Evolutionary conservation across 1,140 invertebrate genomes (phyloP).

Genomic region (Cotesia chilonis): DNA sequence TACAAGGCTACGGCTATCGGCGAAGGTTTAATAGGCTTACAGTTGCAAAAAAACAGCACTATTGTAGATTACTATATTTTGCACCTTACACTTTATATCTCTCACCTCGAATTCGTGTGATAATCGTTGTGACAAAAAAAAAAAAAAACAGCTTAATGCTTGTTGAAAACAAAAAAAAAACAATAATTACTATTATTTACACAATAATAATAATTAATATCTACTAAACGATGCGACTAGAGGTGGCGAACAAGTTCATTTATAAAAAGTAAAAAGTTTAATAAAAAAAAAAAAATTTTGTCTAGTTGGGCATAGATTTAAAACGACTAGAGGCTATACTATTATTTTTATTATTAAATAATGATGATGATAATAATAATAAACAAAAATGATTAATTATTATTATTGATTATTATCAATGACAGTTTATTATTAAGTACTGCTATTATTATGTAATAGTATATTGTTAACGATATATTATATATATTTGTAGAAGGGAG

Average conservation of each 20-base stretch:
- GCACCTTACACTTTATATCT: slow-evolving; percentile 57
- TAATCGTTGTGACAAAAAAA: slow-evolving; percentile 28
- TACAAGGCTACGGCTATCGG: slow-evolving; percentile 37
- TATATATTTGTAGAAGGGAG: too few species aligned
- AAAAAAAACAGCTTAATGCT: background rate
- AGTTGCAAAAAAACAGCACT: slow-evolving; percentile 59
- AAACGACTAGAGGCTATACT: slow-evolving; percentile 65
- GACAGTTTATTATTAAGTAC: too few species aligned
- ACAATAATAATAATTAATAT: slow-evolving; percentile 6
- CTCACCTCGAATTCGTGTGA: slow-evolving; percentile 35
- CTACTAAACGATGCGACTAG: slow-evolving; percentile 48
- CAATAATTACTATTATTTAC: too few species aligned
- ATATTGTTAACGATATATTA: too few species aligned
- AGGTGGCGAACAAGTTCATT: slow-evolving; percentile 37
- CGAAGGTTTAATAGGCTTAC: slow-evolving; percentile 54
- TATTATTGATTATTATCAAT: slow-evolving; percentile 43
- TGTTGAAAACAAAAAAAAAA: background rate
- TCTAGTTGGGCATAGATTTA: slow-evolving; percentile 61
- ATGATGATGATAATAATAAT: slow-evolving; percentile 37
- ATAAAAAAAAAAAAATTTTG: slow-evolving; percentile 42
- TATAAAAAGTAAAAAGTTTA: background rate
- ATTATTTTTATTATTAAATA: slow-evolving; percentile 42
- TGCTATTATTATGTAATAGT: too few species aligned
- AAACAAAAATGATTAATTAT: slow-evolving; percentile 41
- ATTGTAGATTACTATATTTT: slow-evolving; percentile 63